Base-by-base conservation (phyloP, 2,797 vertebrate genomes). In the Amniataba percoides region DNA sequence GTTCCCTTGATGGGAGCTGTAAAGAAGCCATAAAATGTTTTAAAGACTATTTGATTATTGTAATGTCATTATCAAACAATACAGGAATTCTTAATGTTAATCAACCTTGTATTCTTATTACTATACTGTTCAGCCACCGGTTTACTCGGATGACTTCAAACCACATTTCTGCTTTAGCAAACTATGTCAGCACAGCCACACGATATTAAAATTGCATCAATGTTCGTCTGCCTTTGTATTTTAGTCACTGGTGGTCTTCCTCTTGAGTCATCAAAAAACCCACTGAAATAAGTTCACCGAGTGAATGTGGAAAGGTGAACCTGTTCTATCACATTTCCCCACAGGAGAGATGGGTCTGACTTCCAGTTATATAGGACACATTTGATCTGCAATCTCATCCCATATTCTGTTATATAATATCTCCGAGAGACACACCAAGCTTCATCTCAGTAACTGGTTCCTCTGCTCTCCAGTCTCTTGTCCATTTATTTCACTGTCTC, bases 401-500 rank as follows among this genome's bases (percentile, higher is more conserved):
- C 85, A 82, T 88, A 92, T 91, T 91, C 77, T 75, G 76, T 87
- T 88, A 86, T 84, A 85, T 90, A 86, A 89, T 85, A 87, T 92
- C 68, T 79, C 62, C 6, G 80, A 79, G 81, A 78, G 60, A 78
- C 82, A 78, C 58, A 65, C 58, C 56, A 16, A 34, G 69, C 78
- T 88, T 74, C 78, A 74, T 78, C 81, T 87, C 81, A 73, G 80
- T 84, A 87, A 88, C 88, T 65, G 83, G 67, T 82, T 84, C 71
- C 36, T 74, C 78, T 80, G 74, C 83, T 85, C 78, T 83, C 81
- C 79, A 64, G 76, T 85, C 84, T 85, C 85, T 82, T 85, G 90
- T 89, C 91, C 91, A 89, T 92, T 94, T 91, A 93, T 93, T 94
- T 90, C 79, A 80, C 88, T 70, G 85, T 88, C 83, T 93, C 77